phyloP scores from a whole-genome alignment of 2,797 vertebrate species.

The Sebastolobus altivelis region DNA sequence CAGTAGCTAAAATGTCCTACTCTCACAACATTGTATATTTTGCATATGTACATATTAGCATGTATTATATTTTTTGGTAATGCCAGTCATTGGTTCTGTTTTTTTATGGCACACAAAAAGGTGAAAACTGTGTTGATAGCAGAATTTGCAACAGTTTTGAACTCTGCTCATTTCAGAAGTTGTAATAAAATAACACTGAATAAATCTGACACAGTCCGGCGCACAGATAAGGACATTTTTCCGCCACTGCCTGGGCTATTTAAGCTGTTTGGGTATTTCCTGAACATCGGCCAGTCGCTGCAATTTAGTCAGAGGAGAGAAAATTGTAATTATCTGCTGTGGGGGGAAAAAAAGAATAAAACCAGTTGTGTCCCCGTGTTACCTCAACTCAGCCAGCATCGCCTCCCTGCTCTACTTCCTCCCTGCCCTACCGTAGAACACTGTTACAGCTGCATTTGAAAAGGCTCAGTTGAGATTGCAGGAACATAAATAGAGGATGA shows the following conservation, averaged over 20 bases:
- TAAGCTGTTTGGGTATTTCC: constrained; percentile 67
- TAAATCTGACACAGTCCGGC: constrained; percentile 48
- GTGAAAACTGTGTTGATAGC: constrained; percentile 28
- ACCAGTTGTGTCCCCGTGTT: constrained; percentile 54
- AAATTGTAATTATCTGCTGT: constrained; percentile 67
- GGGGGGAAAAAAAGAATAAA: constrained; percentile 37
- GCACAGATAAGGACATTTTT: constrained; percentile 69
- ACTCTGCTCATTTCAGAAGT: constrained; percentile 41
- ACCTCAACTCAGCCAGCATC: constrained; percentile 52
- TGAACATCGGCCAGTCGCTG: constrained; percentile 50
- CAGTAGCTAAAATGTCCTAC: constrained; percentile 2
- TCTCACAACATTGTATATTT: not conserved
- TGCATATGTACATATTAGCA: not conserved
- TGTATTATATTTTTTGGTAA: not conserved
- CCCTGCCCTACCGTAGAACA: constrained; percentile 44
- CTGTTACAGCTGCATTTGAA: constrained; percentile 61
- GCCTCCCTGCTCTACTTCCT: constrained; percentile 52
- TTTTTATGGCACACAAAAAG: constrained; percentile 2
- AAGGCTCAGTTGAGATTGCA: constrained; percentile 72
- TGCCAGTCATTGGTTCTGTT: constrained; percentile 3
- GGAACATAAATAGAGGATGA: constrained; percentile 73
- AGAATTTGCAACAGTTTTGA: constrained; percentile 30
- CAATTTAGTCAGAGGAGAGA: constrained; percentile 56
- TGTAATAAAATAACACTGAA: constrained; percentile 59
- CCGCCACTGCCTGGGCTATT: constrained; percentile 49